Conservation (phyloP, 2,797 vertebrate species). For the Pseudotriccus pelzelni region DNA sequence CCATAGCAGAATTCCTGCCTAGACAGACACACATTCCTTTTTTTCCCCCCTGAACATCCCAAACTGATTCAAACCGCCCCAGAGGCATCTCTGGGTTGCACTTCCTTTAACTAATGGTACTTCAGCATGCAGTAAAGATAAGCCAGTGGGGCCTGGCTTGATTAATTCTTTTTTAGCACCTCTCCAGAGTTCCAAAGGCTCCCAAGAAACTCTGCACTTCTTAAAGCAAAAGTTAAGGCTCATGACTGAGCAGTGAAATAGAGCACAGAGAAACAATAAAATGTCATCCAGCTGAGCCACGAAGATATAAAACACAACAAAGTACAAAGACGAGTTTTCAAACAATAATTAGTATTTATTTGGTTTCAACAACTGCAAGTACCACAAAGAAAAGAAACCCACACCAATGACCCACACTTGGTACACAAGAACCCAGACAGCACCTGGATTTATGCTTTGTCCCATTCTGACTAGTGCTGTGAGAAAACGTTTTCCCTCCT, state of each 20-base stretch:
- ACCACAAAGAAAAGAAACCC: not conserved
- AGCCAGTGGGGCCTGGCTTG: not conserved
- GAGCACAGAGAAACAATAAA: not conserved
- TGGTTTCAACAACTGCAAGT: not conserved
- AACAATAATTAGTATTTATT: constrained; percentile 14
- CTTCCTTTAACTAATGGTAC: not conserved
- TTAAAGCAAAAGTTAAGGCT: not conserved
- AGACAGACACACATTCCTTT: fast-evolving
- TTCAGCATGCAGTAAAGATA: not conserved
- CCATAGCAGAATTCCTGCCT: not conserved
- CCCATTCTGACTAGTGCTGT: not conserved
- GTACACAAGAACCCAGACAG: fast-evolving
- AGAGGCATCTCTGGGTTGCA: not conserved
- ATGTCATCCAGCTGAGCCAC: not conserved
- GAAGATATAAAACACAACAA: not conserved
- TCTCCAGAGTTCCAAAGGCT: not conserved
- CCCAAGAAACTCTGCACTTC: not conserved
- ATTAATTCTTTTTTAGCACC: not conserved
- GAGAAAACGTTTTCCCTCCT: not conserved
- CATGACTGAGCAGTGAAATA: not conserved
- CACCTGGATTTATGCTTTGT: not conserved
- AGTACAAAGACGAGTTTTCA: not conserved
- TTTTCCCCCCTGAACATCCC: not conserved
- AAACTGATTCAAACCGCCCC: not conserved
- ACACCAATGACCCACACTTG: not conserved